phyloP scores from a whole-genome alignment of 1,140 invertebrate genomes.

The Sitodiplosis mosellana region DNA sequence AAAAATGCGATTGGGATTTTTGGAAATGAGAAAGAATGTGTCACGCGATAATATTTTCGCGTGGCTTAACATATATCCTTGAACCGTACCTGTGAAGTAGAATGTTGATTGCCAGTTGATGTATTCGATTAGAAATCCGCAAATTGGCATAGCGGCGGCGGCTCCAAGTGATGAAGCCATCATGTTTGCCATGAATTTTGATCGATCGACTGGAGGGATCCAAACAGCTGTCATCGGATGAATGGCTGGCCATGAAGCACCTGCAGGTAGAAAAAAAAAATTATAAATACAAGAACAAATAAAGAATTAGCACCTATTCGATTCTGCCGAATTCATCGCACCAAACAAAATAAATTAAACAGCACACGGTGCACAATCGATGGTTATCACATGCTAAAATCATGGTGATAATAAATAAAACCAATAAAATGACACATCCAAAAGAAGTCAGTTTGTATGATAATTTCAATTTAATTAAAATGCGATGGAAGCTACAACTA shows the following conservation, averaged over 20 bases:
- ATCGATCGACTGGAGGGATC: slow-evolving; percentile 78
- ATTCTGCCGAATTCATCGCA: no score
- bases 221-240: slow-evolving; percentile 76
- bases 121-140: slow-evolving; percentile 57
- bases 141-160: slow-evolving; percentile 63
- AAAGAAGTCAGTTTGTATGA: background rate
- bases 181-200: slow-evolving; percentile 72
- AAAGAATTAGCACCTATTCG: no score
- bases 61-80: no score
- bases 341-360: no score
- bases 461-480: background rate
- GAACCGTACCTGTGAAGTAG: slow-evolving; percentile 50
- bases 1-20: no score
- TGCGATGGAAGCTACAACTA: no score
- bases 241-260: slow-evolving; percentile 81
- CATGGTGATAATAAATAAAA: background rate
- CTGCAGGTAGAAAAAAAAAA: slow-evolving; percentile 10
- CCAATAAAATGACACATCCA: background rate
- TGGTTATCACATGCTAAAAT: no score
- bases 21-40: no score
- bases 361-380: no score
- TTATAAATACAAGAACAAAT: background rate
- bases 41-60: no score
- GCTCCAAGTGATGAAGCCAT: slow-evolving; percentile 72
- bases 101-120: slow-evolving; percentile 71